Evolutionary conservation across 2,113 vertebrate species (phyloP).

Genomic region (Sander vitreus): DNA sequence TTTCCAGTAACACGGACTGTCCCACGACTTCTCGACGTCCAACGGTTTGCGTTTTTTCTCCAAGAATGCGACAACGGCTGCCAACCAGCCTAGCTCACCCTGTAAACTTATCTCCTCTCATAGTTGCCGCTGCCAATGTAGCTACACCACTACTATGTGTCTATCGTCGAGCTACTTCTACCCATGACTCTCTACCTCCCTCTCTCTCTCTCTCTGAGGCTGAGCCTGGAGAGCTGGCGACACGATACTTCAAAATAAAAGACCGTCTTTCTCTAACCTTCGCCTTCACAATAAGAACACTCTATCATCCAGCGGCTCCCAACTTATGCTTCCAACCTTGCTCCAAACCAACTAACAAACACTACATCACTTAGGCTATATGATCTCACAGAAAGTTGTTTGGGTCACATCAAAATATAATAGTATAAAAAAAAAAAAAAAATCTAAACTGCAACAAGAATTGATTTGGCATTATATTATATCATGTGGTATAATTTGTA

Average conservation of each 20-base stretch:
- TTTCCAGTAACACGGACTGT: neutral
- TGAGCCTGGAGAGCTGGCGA: conserved; percentile 18
- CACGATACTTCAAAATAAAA: conserved; percentile 66
- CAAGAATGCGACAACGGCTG: conserved; percentile 49
- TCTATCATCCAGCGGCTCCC: neutral
- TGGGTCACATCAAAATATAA: neutral
- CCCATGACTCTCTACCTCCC: neutral
- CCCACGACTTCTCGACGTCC: conserved; percentile 26
- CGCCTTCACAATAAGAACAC: conserved; percentile 67
- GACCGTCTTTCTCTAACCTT: neutral
- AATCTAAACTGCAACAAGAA: neutral
- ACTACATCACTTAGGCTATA: neutral
- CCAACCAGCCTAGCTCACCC: conserved; percentile 60
- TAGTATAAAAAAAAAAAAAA: neutral
- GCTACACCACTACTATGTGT: neutral
- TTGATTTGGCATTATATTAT: neutral
- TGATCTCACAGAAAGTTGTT: neutral
- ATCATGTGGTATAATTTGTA: neutral
- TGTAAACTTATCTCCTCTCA: conserved; percentile 64
- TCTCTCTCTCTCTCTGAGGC: conserved; percentile 1
- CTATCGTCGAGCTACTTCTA: neutral
- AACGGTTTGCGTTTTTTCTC: neutral
- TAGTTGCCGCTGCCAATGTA: conserved; percentile 26
- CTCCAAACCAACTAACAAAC: neutral
- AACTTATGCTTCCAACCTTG: neutral